Conservation (phyloP, 2,797 vertebrate genomes). For the Nannoperca obscura region DNA sequence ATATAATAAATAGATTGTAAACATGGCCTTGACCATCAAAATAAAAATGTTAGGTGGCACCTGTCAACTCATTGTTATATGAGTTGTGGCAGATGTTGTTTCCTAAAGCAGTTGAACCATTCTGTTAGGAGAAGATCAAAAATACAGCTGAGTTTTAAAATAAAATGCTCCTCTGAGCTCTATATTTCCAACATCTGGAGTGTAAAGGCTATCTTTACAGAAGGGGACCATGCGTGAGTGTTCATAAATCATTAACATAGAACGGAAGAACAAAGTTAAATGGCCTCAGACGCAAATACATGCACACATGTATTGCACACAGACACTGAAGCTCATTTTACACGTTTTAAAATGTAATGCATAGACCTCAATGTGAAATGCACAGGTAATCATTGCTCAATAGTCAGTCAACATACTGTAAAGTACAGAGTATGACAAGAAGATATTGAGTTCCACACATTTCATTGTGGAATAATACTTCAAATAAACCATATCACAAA, state of each 20-base stretch:
- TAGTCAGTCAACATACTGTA: background rate
- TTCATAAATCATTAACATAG: constrained; percentile 48
- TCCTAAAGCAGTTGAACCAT: constrained; percentile 54
- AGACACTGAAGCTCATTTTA: background rate
- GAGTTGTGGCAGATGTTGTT: constrained; percentile 68
- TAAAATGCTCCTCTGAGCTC: constrained; percentile 60
- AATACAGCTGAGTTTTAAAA: constrained; percentile 62
- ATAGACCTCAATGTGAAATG: constrained; percentile 5
- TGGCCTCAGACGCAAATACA: constrained; percentile 23
- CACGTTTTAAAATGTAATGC: constrained; percentile 5
- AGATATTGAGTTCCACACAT: background rate
- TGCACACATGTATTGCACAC: background rate
- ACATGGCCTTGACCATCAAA: constrained; percentile 46
- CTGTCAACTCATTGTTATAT: constrained; percentile 51
- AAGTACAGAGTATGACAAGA: background rate
- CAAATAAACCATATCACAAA: background rate
- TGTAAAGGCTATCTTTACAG: constrained; percentile 49
- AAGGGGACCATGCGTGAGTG: constrained; percentile 22
- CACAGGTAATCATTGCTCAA: background rate
- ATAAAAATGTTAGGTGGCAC: constrained; percentile 56
- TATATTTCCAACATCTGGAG: constrained; percentile 68
- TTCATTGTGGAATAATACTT: background rate
- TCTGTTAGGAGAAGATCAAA: constrained; percentile 52
- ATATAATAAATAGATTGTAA: constrained; percentile 59
- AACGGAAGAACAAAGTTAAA: constrained; percentile 21